A percentile compares a stretch with the other conserved stretches of the same genome.
These are phyloP conservation scores for Channallabes apus DNA, from an alignment of 2,797 vertebrate genomes.

Conservation along the genomic window DNA sequence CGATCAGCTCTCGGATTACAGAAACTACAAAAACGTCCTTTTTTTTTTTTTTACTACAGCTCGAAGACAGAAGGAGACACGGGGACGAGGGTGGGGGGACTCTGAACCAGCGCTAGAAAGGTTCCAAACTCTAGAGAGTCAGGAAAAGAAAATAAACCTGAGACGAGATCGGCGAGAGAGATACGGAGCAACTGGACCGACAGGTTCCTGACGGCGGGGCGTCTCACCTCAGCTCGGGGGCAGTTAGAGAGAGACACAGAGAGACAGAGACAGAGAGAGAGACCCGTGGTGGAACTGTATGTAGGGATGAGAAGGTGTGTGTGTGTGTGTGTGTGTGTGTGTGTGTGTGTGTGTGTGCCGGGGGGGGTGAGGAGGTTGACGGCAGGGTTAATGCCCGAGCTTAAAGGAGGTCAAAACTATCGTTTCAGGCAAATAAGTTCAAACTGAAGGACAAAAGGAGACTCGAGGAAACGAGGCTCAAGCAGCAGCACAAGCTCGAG, in stretches of 20 bases:
- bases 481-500: background rate
- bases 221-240: conserved; percentile 66
- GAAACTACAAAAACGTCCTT: background rate
- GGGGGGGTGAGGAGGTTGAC: too few species aligned
- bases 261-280: too few species aligned
- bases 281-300: too few species aligned
- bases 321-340: too few species aligned
- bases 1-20: conserved; percentile 5
- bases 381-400: too few species aligned
- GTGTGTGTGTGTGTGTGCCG: too few species aligned
- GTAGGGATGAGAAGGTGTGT: too few species aligned
- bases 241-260: background rate
- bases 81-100: too few species aligned
- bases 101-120: conserved; percentile 12
- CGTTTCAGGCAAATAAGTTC: background rate
- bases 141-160: conserved; percentile 4
- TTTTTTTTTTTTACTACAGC: background rate
- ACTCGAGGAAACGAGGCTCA: background rate
- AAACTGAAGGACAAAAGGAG: background rate
- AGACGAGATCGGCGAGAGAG: conserved; percentile 66
- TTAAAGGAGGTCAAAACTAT: background rate
- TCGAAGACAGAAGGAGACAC: background rate
- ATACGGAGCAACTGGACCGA: conserved; percentile 78
- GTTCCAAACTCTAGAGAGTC: background rate
- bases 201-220: conserved; percentile 72